A percentile compares a stretch with the other conserved stretches of the same genome.
Evolutionary conservation across 2,113 vertebrate species (phyloP).

Genomic region (Upupa epops): DNA sequence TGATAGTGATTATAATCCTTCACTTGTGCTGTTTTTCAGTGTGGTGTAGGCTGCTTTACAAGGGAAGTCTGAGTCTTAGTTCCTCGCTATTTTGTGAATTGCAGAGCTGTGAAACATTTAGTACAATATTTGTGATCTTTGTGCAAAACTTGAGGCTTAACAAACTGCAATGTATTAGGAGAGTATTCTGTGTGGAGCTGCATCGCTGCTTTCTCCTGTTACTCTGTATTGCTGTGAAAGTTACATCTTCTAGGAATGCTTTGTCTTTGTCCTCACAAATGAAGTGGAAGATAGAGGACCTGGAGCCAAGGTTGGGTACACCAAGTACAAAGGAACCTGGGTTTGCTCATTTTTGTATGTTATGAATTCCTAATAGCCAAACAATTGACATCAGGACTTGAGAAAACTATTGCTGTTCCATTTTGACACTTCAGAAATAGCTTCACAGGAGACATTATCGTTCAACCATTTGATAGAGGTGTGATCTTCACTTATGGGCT

Average conservation of each 20-base stretch:
- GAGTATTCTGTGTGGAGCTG: background rate
- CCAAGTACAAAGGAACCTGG: background rate
- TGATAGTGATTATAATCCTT: background rate
- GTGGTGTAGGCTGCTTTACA: background rate
- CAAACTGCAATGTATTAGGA: background rate
- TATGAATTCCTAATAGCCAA: background rate
- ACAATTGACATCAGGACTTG: background rate
- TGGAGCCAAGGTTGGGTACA: background rate
- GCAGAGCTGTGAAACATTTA: background rate
- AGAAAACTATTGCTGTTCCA: background rate
- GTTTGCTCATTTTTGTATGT: background rate
- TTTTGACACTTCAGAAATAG: background rate
- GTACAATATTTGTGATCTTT: background rate
- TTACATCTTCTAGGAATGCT: background rate
- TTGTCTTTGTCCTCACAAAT: background rate
- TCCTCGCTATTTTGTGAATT: background rate
- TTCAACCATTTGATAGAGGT: background rate
- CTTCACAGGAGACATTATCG: background rate
- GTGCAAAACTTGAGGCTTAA: background rate
- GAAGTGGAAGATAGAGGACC: background rate
- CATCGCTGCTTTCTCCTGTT: background rate
- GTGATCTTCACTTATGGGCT: background rate
- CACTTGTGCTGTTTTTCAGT: accelerated
- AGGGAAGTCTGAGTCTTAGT: background rate
- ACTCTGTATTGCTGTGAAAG: background rate